phyloP scores from a whole-genome alignment of 2,888 invertebrate genomes.

The Drosophila setosimentum region DNA sequence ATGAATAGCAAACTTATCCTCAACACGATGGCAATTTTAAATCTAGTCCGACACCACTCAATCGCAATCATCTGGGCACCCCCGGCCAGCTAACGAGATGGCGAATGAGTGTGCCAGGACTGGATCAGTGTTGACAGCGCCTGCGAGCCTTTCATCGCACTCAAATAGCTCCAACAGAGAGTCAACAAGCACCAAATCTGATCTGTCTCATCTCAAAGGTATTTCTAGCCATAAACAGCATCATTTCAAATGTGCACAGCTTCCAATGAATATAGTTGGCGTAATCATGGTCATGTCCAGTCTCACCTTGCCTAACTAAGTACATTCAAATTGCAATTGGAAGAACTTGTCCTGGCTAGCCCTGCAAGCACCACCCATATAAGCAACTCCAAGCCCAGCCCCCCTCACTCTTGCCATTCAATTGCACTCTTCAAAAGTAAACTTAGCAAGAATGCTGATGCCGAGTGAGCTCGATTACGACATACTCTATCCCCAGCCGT shows the following conservation, averaged over 20 bases:
- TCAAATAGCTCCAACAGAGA: not conserved
- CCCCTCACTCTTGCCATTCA: not conserved
- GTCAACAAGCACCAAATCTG: not conserved
- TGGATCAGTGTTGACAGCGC: not conserved
- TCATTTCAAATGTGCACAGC: not conserved
- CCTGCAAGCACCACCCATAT: not conserved
- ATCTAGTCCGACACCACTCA: conserved; percentile 2
- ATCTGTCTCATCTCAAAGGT: not conserved
- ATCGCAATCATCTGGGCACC: not conserved
- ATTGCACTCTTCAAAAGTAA: not conserved
- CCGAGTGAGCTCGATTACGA: not conserved
- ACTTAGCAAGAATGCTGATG: not conserved
- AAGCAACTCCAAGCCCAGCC: not conserved
- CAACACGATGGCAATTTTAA: not conserved
- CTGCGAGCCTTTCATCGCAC: not conserved
- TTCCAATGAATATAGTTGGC: not conserved
- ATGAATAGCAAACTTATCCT: not conserved
- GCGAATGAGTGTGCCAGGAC: not conserved
- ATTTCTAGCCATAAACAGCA: not conserved
- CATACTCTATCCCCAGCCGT: not conserved
- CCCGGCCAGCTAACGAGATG: not conserved
- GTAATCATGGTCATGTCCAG: not conserved
- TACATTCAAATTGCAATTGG: not conserved
- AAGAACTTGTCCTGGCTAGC: not conserved
- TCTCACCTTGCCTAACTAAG: not conserved